Base-by-base conservation (phyloP, 2,888 invertebrate species). In the Lobophora halterata region DNA sequence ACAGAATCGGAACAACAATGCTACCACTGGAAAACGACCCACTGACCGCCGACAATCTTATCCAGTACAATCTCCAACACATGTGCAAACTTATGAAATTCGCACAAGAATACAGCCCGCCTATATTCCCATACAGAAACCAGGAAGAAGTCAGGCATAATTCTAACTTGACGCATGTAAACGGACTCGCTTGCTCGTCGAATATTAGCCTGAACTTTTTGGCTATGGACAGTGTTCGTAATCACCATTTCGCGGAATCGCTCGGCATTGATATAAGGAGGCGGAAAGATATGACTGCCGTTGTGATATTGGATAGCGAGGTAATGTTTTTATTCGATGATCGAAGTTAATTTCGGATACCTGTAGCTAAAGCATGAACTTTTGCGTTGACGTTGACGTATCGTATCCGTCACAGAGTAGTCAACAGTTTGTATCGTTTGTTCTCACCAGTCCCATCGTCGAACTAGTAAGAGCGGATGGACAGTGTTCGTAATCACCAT, bases 201-300 rank as follows among this genome's bases (percentile, higher is more conserved):
- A 87, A 87, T 49, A 65, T 66, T 19, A 79, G 68, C 19, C 33
- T 87, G 35, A 67, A 82, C 30, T 76, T 86, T 48, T 75, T 95
- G 17, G 93, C 93, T 0, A 88, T 96, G 54, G 95, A 96, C 66
- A 93, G 93, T 52, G 72, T 92, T 1, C 79, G 89, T 32, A 93
- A 93, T 63, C 90, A 90, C 52, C 91, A 93, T 59, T 93, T 95
- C 64, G 93, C 94, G 0, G 91, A 93, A 63, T 89, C 90, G 11
- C 88, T 96, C 3, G 95, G 95, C 1, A 88, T 95, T 10, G 91
- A 95, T 69, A 75, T 93, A 16, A 70, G 75, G 5, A 88, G 82
- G 21, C 83, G 70, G 40, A 87, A 78, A 40, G 90, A 93, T 58
- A 91, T 88, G 75, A 93, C 93, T 16, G 89, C 90, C 13, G 90